Evolutionary conservation across 2,888 invertebrate genomes (phyloP).

Genomic region (Miltochrista miniata): DNA sequence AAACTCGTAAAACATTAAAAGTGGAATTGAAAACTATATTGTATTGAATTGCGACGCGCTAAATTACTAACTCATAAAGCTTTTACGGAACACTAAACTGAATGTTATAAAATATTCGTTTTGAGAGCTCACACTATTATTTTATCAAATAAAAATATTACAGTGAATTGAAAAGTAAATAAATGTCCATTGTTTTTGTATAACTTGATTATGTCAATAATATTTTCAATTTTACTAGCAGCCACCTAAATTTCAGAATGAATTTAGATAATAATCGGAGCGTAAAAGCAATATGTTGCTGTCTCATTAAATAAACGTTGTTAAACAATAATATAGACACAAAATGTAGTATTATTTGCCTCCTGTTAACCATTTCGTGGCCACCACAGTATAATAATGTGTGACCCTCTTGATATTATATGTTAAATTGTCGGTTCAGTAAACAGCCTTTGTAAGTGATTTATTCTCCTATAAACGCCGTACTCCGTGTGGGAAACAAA

Average conservation of each 20-base stretch:
- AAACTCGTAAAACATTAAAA: not conserved
- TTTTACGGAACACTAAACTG: not conserved
- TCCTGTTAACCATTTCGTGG: not conserved
- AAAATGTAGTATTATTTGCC: not conserved
- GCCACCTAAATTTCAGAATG: not conserved
- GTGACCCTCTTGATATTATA: not conserved
- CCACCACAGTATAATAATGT: not conserved
- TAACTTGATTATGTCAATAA: not conserved
- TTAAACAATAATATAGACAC: not conserved
- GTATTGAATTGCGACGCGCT: not conserved
- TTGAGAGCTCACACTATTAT: not conserved
- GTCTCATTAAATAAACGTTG: no score
- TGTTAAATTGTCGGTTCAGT: not conserved
- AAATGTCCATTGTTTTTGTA: not conserved
- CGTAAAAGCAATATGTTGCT: not conserved
- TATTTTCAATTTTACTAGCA: not conserved
- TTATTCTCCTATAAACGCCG: not conserved
- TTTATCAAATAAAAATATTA: not conserved
- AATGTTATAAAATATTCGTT: not conserved
- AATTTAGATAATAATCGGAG: not conserved
- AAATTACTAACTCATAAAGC: not conserved
- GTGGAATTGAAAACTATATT: not conserved
- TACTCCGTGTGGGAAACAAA: not conserved
- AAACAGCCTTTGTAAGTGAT: conserved; percentile 1
- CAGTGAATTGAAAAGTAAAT: not conserved